Evolutionary conservation across 2,888 invertebrate genomes (phyloP), one percentile per base, ranked within the genome.

Genomic region (Microctonus hyperodae): DNA sequence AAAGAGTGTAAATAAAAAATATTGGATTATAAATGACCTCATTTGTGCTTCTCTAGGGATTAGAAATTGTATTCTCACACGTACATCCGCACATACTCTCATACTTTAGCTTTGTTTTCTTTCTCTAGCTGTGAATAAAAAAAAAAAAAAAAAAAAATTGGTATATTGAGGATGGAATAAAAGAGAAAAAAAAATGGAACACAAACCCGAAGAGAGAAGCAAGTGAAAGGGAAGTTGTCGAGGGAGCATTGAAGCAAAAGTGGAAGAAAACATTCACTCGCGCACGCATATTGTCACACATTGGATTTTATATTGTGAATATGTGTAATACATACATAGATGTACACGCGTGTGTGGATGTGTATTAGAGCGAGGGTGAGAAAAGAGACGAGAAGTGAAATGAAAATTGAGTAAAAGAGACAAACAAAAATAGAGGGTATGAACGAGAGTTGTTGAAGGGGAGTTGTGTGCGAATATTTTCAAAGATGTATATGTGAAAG

Each of bases 221-320:
- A 72, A 72, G 71, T 71, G 71, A 72, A 72, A 70, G 72, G 66
- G 65, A 71, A 71, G 63, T 69, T 69, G 65, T 58, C 63, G 50
- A 63, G 33, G 65, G 48, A 55, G 65, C 55, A 63, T 59, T 65
- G 33, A 58, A 56, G 59, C 57, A 65, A 44, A 44, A 62, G 64
- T 68, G 61, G 51, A 53, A 56, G 40, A 44, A 25, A 51, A 37
- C 40, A 55, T 55, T 28, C 31, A 13, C 35, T 51, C 53, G 35
- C 28, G 23, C 25, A 53, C 51, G 35, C 53, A 53, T n/a, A 51
- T 62, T 33, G 44, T 20, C 44, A 44, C 64, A 44, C 64, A 70
- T 51, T 31, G 40, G 57, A 55, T 7, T 37, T 25, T 58, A 60
- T 69, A 35, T 20, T n/a, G 33, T 35, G 55, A 59, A 63, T 65